Evolutionary conservation across 1,140 invertebrate genomes (phyloP).

Genomic region (Drosophila hydei): DNA sequence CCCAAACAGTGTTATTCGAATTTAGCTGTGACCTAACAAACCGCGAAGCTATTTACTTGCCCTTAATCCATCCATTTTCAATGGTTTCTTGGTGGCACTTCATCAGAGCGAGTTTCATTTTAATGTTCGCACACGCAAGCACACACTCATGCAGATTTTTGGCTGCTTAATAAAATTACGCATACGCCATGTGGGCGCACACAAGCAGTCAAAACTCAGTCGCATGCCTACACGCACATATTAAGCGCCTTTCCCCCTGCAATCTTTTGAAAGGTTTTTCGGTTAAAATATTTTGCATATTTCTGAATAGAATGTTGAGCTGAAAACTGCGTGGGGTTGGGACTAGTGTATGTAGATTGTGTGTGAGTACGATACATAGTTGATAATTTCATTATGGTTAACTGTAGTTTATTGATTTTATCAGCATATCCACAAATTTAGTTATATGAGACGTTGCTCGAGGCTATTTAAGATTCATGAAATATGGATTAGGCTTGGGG

Average conservation of each 20-base stretch:
- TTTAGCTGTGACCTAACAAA: too few relatives aligned
- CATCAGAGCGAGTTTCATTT: constrained; percentile 8
- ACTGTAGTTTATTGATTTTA: constrained; percentile 70
- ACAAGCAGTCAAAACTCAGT: not conserved
- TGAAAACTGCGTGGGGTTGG: not conserved
- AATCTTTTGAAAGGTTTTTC: constrained; percentile 78
- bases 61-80: constrained; percentile 1
- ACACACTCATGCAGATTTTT: constrained; percentile 15
- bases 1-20: too few relatives aligned
- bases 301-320: constrained; percentile 62
- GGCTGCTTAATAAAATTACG: constrained; percentile 59
- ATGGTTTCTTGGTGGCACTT: constrained; percentile 15
- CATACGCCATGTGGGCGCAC: constrained; percentile 45
- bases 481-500: constrained; percentile 46
- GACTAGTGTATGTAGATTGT: not conserved
- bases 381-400: constrained; percentile 72
- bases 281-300: constrained; percentile 80
- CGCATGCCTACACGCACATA: constrained; percentile 28
- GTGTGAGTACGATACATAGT: constrained; percentile 48
- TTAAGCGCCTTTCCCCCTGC: constrained; percentile 33
- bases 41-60: constrained; percentile 6
- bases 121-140: not conserved
- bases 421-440: constrained; percentile 28
- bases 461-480: constrained; percentile 38
- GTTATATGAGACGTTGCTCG: constrained; percentile 23